Base-by-base conservation (phyloP, 1,140 invertebrate species). In the Halictus rubicundus region DNA sequence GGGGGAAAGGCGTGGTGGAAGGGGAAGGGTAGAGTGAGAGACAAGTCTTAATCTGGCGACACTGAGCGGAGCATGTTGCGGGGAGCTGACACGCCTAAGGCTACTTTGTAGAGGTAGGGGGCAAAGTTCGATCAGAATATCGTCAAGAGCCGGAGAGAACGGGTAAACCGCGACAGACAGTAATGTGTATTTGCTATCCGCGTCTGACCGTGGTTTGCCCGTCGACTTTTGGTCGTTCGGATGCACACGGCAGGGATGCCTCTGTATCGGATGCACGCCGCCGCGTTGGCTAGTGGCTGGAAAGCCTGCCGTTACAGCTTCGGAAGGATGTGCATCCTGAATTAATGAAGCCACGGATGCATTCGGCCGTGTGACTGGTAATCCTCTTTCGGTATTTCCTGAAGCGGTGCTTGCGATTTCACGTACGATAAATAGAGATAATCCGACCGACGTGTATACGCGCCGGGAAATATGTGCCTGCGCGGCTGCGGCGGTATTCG, bases 391-490 rank as follows among this genome's bases (percentile, higher is more conserved):
- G 64, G 68, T 74, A 77, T 84, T 83, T 83, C 68, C 68, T 73
- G 70, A 57, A 84, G 60, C 75, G 59, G 54, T 54, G 68, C n/a
- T 72, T 70, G 46, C 61, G 72, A 83, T 57, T 80, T 74, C 74
- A 80, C 82, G 74, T 86, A 81, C 84, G 78, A 82, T 83, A 87
- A 83, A 88, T 84, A 89, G 72, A 89, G 82, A 82, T 86, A 89
- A 86, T 85, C 84, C 78, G 70, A 64, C 37, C 8, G 49, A 57
- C 21, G 65, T 71, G 65, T 69, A 60, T 68, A 64, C 27, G 23
- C 39, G 64, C 63, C 61, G 65, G 12, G 76, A 84, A 80, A 78
- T 82, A 82, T 75, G 71, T 57, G 63, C 39, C 27, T n/a, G n/a
- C 32, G 57, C 16, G 32, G 16, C n/a, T 39, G 49, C 6, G 49